Base-by-base conservation (phyloP, 2,113 vertebrate species). In the Podilymbus podiceps region DNA sequence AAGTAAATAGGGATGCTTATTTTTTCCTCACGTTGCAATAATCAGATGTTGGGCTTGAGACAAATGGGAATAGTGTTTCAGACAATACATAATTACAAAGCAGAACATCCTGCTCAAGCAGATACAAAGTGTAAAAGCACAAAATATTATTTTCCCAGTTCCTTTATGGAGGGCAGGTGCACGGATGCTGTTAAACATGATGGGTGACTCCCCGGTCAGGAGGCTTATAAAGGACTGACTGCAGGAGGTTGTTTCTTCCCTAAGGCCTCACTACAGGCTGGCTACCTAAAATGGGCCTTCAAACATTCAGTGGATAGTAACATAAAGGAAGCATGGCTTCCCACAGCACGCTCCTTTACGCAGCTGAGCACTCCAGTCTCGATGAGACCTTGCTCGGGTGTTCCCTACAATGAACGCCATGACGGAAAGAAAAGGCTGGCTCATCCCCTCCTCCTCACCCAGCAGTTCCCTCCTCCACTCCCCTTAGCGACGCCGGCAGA, bases 301-400 rank as follows among this genome's bases (percentile, higher is more conserved):
- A 23, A 15, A n/a, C 25, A 2, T 0, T 8, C 27, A 7, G 3
- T 0, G 5, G 9, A 6, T 35, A 35, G 24, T 5, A 6, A 2
- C 22, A 44, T 21, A 38, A 52, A 58, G 33, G 28, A 31, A 10
- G 12, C n/a, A 33, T 1, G 13, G 6, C 27, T n/a, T 52, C 59
- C 18, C 6, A 9, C 12, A 55, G 38, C 38, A 6, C 2, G 46
- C 4, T 25, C 24, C 19, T 23, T 27, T 4, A 24, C 30, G 20
- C 24, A 50, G 23, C 44, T 4, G 12, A 44, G 30, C 55, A 1
- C 7, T 22, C 28, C 59, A 5, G 20, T 1, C 46, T 42, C 30
- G 5, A 11, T 25, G 8, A 46, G 14, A 11, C 3, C 4, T 2
- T 15, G 21, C 56, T 25, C 3, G 1, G 2, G 12, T 3, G 8